Evolutionary conservation across 2,797 vertebrate genomes (phyloP).

Genomic region (Eurystomus glaucurus): DNA sequence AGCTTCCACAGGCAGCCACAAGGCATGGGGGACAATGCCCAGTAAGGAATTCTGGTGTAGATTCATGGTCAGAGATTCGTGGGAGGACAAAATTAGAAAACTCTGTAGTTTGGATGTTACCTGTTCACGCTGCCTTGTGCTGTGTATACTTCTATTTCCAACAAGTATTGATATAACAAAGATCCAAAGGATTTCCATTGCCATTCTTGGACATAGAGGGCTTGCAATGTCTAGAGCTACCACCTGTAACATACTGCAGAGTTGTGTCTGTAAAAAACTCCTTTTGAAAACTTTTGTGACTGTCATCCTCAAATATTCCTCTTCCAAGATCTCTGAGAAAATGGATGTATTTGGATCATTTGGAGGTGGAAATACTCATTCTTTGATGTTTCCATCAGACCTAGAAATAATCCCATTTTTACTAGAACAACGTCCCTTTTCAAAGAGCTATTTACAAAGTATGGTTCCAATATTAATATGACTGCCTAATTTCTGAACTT

Average conservation of each 20-base stretch:
- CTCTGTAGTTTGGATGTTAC: not conserved
- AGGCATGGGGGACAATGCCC: fast-evolving
- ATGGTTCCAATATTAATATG: not conserved
- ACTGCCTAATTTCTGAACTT: not conserved
- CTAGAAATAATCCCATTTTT: not conserved
- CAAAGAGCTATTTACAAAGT: not conserved
- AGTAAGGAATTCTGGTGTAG: not conserved
- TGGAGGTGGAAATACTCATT: not conserved
- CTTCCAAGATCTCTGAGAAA: not conserved
- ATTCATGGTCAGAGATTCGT: not conserved
- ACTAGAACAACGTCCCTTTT: not conserved
- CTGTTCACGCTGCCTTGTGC: not conserved
- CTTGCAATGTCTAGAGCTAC: not conserved
- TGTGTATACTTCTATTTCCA: not conserved
- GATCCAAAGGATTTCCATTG: not conserved
- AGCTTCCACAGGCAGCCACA: not conserved
- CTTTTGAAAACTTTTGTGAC: not conserved
- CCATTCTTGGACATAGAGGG: not conserved
- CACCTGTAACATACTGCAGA: not conserved
- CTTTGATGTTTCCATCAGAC: not conserved
- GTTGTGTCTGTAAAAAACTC: not conserved
- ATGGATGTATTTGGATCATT: not conserved
- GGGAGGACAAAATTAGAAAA: not conserved
- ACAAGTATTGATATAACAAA: not conserved
- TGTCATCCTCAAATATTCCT: not conserved